phyloP scores from a whole-genome alignment of 2,797 vertebrate genomes.

The Mustela erminea region DNA sequence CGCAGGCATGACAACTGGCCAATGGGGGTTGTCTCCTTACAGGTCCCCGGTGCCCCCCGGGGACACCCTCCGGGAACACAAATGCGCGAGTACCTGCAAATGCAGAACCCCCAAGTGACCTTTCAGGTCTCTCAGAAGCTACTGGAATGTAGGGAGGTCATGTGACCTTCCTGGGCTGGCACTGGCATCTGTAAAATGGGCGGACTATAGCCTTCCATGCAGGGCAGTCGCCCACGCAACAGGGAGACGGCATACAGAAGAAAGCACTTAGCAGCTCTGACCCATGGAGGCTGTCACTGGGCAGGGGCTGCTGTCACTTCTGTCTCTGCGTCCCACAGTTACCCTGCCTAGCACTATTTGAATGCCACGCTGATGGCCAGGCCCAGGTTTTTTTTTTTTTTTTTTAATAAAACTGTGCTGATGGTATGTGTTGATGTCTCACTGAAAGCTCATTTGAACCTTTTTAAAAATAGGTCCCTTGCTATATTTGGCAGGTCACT shows the following conservation, averaged over 20 bases:
- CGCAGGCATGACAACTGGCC: not conserved
- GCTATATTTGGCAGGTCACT: slow-evolving; percentile 70
- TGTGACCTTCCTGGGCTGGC: not conserved
- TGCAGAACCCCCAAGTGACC: not conserved
- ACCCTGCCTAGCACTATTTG: not conserved
- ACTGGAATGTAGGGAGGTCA: not conserved
- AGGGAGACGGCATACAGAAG: not conserved
- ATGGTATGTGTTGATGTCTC: not conserved
- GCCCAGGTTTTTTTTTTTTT: too few species aligned
- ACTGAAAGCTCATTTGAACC: slow-evolving; percentile 61
- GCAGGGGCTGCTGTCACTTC: not conserved
- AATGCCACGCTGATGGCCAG: not conserved
- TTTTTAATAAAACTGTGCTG: slow-evolving; percentile 47
- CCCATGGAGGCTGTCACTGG: not conserved
- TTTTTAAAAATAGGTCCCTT: slow-evolving; percentile 69
- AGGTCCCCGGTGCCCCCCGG: not conserved
- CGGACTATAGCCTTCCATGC: not conserved
- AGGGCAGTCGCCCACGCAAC: not conserved
- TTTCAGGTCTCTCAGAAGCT: not conserved
- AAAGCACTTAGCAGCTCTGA: not conserved
- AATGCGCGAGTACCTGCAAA: not conserved
- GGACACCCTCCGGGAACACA: not conserved
- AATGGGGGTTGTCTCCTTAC: not conserved
- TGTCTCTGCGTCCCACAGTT: not conserved
- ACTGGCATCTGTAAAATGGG: slow-evolving; percentile 58